Evolutionary conservation across 2,113 vertebrate species (phyloP), one percentile per base, ranked within the genome.

Genomic region (Hiodon tergisus): DNA sequence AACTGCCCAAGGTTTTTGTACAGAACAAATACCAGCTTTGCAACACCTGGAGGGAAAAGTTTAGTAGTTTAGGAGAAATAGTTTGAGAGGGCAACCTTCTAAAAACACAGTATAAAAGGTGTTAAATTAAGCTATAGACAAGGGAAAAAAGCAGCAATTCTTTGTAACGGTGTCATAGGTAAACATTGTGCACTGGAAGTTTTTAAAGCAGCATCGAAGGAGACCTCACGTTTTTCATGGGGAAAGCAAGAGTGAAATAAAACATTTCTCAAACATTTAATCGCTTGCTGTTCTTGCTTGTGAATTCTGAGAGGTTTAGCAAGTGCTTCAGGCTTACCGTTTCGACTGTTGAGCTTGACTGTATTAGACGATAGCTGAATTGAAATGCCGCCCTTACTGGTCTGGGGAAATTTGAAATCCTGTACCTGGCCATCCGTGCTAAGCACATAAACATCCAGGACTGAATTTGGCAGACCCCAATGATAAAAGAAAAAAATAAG

Each of bases 351-450:
- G 83, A 98, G 95, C 78, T 99, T 99, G 83, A 99, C 94, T 0
- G 97, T 99, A 83, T 95, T 96, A 78, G 96, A 94, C 2, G 97
- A 98, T 60, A 99, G 94, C 80, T 99, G 97, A 83, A 99, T 96
- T 0, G 95, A 98, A 85, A 97, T 91, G 61, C 95, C 94, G 70
- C 90, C 93, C 83, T 94, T 94, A 86, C 91, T 94, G 79, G 93
- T 92, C 82, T 98, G 93, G 85, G 97, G 97, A 88, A 99, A 99
- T 88, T 93, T 94, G 82, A 99, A 96, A 85, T 99, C 97, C 82
- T 98, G 95, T 83, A 98, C 95, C 83, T 98, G 97, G 77, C 97
- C 97, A 80, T 99, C 97, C 3, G 97, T 98, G 86, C 94, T 97
- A 80, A 98, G 93, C 5, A 98, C 96, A 48, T 95, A 96, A 80